A percentile compares a stretch with the other conserved stretches of the same genome.
These are phyloP conservation scores for Dryadula phaetusa DNA, from an alignment of 2,888 invertebrate genomes.

Conservation along the genomic window DNA sequence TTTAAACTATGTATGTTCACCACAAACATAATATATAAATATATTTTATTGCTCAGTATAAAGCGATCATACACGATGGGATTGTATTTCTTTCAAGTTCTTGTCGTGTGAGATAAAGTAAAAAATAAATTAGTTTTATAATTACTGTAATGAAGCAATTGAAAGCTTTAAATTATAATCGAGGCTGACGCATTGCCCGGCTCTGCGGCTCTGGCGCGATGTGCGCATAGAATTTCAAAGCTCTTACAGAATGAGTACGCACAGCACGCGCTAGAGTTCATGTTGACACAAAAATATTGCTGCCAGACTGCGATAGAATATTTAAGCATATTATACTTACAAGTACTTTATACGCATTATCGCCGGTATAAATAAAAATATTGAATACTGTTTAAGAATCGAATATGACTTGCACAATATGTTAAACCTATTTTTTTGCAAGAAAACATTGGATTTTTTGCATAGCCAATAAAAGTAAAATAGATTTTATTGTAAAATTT, in stretches of 20 bases:
- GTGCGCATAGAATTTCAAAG: conserved; percentile 55
- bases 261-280: conserved; percentile 54
- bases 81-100: no score
- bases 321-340: conserved; percentile 17
- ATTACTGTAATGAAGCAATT: neutral
- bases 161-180: neutral
- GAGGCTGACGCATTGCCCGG: conserved; percentile 17
- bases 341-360: neutral
- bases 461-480: neutral
- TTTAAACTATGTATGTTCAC: conserved; percentile 33
- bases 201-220: conserved; percentile 21
- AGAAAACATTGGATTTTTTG: neutral
- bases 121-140: neutral
- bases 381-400: neutral
- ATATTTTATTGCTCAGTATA: neutral
- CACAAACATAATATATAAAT: conserved; percentile 28
- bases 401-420: neutral
- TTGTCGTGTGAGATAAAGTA: no score
- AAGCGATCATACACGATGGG: neutral
- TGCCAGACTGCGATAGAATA: conserved; percentile 45
- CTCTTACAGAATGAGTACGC: conserved; percentile 44
- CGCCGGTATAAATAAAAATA: neutral
- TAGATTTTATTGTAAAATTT: neutral
- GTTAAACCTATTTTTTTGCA: neutral
- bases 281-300: conserved; percentile 58